These are phyloP conservation scores for Macrostomum cliftonense DNA, from an alignment of 2,888 invertebrate species.

Conservation along the genomic window DNA sequence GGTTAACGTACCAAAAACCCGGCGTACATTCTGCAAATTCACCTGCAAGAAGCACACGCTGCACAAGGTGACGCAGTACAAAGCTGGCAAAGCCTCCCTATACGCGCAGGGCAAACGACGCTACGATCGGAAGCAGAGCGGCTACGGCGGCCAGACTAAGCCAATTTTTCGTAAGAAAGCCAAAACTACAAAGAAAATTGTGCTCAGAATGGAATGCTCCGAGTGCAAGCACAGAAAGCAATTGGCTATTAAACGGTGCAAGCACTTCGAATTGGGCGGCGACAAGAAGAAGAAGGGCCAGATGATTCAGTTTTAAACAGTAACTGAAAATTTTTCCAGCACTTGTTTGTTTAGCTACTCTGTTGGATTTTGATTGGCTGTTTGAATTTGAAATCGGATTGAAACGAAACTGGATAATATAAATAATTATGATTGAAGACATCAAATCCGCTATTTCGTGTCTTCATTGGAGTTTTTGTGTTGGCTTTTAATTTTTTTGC, in stretches of 20 bases:
- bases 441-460: too few species aligned
- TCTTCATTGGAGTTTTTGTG: too few species aligned
- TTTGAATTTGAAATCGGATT: too few species aligned
- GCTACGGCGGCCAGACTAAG: conserved; percentile 98
- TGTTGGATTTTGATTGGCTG: too few species aligned
- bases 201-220: conserved; percentile 92
- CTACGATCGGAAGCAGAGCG: conserved; percentile 97
- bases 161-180: conserved; percentile 99
- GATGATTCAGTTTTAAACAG: conserved; percentile 88
- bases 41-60: conserved; percentile 95
- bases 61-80: conserved; percentile 99
- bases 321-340: too few species aligned
- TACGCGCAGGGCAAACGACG: conserved; percentile 83
- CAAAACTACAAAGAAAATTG: conserved; percentile 99
- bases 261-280: conserved; percentile 96
- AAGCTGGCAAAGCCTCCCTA: conserved; percentile 94
- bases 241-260: conserved; percentile 86
- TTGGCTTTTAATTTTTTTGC: too few species aligned
- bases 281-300: conserved; percentile 79
- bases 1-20: conserved; percentile 98
- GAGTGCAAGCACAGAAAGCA: conserved; percentile 96
- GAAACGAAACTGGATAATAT: too few species aligned
- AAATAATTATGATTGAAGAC: too few species aligned
- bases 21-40: conserved; percentile 75
- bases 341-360: too few species aligned